phyloP scores from a whole-genome alignment of 2,888 invertebrate genomes.

The Eucriotettix oculatus region DNA sequence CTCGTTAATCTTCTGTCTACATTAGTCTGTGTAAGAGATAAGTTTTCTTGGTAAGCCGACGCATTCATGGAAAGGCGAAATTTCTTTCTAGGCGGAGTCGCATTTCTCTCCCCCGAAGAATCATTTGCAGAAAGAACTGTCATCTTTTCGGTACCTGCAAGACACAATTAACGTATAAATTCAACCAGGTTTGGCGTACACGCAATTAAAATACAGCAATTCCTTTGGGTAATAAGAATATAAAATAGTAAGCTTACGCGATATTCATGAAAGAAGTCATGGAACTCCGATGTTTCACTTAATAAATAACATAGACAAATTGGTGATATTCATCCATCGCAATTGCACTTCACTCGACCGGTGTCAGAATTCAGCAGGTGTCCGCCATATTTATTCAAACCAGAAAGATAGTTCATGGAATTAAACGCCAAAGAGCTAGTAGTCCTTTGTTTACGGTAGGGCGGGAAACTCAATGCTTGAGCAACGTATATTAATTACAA shows the following conservation, averaged over 20 bases:
- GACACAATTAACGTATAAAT: not conserved
- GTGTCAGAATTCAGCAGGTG: not conserved
- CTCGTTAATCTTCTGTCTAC: not conserved
- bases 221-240: not conserved
- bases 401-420: too few relatives aligned
- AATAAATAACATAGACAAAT: not conserved
- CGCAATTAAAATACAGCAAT: too few relatives aligned
- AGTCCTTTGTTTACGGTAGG: too few relatives aligned
- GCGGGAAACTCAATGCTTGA: too few relatives aligned
- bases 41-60: not conserved
- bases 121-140: conserved; percentile 32
- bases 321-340: not conserved
- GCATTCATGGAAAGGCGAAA: conserved; percentile 24
- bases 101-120: conserved; percentile 24
- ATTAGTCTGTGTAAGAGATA: not conserved
- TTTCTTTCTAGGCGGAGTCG: conserved; percentile 28
- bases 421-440: too few relatives aligned
- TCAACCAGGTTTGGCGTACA: not conserved
- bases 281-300: conserved; percentile 7
- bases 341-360: not conserved
- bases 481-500: too few relatives aligned
- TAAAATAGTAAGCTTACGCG: conserved; percentile 3
- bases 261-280: conserved; percentile 11
- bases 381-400: not conserved
- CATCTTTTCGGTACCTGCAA: conserved; percentile 30